phyloP scores from a whole-genome alignment of 2,888 invertebrate species.

The Octonoba sinensis region DNA sequence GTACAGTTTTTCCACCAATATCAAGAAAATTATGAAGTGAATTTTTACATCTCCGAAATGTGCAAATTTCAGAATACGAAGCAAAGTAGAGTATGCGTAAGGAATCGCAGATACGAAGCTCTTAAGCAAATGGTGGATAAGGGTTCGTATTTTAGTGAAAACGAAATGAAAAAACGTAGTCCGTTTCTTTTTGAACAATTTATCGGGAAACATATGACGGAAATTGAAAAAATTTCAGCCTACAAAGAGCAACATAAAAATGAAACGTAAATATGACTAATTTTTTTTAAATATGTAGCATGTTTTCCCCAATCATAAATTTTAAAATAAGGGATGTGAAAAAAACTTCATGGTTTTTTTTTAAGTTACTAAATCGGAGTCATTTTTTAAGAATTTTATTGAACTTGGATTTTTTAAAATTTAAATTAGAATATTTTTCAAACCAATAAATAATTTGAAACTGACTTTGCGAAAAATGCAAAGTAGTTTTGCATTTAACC shows the following conservation, averaged over 20 bases:
- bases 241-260: slow-evolving; percentile 69
- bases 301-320: too few relatives aligned
- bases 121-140: slow-evolving; percentile 80
- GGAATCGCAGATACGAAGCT: slow-evolving; percentile 87
- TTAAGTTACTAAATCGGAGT: too few relatives aligned
- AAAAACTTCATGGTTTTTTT: too few relatives aligned
- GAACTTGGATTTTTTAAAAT: too few relatives aligned
- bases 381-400: too few relatives aligned
- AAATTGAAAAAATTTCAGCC: slow-evolving; percentile 79
- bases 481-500: too few relatives aligned
- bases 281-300: not conserved
- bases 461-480: too few relatives aligned
- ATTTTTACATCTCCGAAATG: slow-evolving; percentile 77
- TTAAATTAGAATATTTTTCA: too few relatives aligned
- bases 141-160: slow-evolving; percentile 87
- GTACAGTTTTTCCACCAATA: slow-evolving; percentile 78
- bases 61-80: slow-evolving; percentile 64
- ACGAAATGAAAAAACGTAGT: slow-evolving; percentile 92
- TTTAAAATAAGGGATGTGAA: too few relatives aligned
- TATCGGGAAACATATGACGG: slow-evolving; percentile 86
- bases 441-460: too few relatives aligned
- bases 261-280: slow-evolving; percentile 62
- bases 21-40: slow-evolving; percentile 75
- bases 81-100: slow-evolving; percentile 75
- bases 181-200: slow-evolving; percentile 91